Percentiles rank a stretch among this genome's conserved stretches.
Evolutionary conservation across 2,113 vertebrate genomes (phyloP).

Genomic region (Centropus bengalensis): DNA sequence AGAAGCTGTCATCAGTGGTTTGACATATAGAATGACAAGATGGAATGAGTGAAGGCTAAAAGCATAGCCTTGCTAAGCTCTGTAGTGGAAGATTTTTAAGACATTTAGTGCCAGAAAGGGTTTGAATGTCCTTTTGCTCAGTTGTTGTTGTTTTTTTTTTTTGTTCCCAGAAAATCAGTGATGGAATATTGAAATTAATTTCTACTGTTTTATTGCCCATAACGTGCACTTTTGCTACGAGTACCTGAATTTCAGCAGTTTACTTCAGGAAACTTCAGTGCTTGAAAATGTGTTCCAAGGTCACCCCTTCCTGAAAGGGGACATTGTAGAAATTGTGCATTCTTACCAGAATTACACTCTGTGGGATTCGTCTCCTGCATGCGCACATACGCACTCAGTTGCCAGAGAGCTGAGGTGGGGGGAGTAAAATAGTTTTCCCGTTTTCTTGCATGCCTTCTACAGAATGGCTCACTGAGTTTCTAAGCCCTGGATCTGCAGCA

Average conservation of each 20-base stretch:
- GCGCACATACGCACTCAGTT: rapidly evolving
- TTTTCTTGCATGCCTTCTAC: background rate
- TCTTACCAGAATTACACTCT: background rate
- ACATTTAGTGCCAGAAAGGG: background rate
- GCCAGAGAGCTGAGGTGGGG: no score
- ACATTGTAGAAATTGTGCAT: background rate
- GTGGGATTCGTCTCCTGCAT: background rate
- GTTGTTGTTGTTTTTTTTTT: background rate
- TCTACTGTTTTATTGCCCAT: background rate
- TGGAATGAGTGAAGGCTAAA: background rate
- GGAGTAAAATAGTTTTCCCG: background rate
- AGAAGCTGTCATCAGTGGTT: background rate
- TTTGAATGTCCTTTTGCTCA: background rate
- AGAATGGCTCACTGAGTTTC: background rate
- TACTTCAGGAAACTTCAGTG: background rate
- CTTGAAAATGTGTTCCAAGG: background rate
- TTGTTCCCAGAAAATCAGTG: background rate
- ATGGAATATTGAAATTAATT: background rate
- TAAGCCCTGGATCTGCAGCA: background rate
- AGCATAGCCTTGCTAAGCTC: background rate
- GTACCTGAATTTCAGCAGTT: background rate
- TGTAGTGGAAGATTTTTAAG: background rate
- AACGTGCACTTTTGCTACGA: background rate
- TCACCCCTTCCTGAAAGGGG: background rate
- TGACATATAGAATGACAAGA: background rate